A percentile compares a stretch with the other conserved stretches of the same genome.
These are phyloP conservation scores for Centroberyx gerrardi DNA, from an alignment of 2,797 vertebrate genomes.

Conservation along the genomic window DNA sequence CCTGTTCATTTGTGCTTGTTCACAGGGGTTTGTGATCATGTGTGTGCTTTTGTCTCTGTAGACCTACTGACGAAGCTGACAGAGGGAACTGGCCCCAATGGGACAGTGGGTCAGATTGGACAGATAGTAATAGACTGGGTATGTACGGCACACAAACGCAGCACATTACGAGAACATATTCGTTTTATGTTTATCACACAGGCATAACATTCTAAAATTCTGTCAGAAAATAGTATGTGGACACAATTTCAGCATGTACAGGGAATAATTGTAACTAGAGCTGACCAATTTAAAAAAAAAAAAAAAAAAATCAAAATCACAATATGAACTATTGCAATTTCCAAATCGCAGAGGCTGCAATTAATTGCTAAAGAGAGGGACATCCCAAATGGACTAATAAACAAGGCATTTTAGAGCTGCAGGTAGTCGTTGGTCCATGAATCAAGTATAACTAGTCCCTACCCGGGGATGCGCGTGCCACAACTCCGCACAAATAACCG, in stretches of 20 bases:
- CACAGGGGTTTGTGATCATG: not conserved
- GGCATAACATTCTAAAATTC: not conserved
- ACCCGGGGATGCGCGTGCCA: too few relatives aligned
- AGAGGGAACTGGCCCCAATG: constrained; percentile 91
- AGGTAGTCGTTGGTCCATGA: too few relatives aligned
- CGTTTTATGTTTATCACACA: not conserved
- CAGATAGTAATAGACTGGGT: constrained; percentile 97
- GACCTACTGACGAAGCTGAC: constrained; percentile 92
- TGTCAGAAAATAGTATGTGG: not conserved
- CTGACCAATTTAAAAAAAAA: too few relatives aligned
- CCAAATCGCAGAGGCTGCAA: too few relatives aligned
- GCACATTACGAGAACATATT: too few relatives aligned
- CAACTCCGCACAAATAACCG: too few relatives aligned
- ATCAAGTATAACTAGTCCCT: too few relatives aligned
- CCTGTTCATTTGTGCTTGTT: not conserved
- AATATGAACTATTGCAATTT: too few relatives aligned
- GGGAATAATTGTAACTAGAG: not conserved
- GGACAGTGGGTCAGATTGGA: constrained; percentile 94
- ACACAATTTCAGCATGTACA: not conserved
- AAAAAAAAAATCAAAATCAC: too few relatives aligned
- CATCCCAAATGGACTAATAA: too few relatives aligned
- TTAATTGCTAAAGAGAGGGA: too few relatives aligned
- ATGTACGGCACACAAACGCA: constrained; percentile 49
- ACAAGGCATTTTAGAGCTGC: too few relatives aligned
- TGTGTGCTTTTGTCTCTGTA: constrained; percentile 45